These are phyloP conservation scores for Scomber colias DNA, from an alignment of 2,113 vertebrate species.

Conservation along the genomic window DNA sequence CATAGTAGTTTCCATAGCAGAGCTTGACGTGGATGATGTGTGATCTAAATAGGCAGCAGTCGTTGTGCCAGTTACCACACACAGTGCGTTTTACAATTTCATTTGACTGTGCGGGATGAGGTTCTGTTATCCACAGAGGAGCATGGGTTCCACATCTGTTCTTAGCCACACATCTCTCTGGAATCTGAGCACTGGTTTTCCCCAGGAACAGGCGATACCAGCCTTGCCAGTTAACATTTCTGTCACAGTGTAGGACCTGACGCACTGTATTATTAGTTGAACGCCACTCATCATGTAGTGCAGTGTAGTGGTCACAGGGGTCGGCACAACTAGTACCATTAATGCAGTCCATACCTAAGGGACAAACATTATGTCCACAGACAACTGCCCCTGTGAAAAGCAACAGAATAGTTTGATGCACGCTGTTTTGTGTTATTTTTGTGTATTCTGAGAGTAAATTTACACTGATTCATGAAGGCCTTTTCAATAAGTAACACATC, in stretches of 20 bases:
- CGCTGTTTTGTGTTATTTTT: neutral
- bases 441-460: neutral
- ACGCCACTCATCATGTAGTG: slow-evolving; percentile 69
- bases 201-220: slow-evolving; percentile 71
- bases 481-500: slow-evolving; percentile 12
- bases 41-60: neutral
- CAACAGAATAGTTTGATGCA: neutral
- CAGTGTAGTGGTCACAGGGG: slow-evolving; percentile 57
- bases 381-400: slow-evolving; percentile 48
- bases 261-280: slow-evolving; percentile 25
- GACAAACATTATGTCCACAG: slow-evolving; percentile 42
- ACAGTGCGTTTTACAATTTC: slow-evolving; percentile 40
- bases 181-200: slow-evolving; percentile 48
- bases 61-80: too few species aligned
- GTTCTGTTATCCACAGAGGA: slow-evolving; percentile 42
- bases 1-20: slow-evolving; percentile 63
- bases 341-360: slow-evolving; percentile 62
- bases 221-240: neutral
- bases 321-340: slow-evolving; percentile 47
- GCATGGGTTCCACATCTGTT: slow-evolving; percentile 62
- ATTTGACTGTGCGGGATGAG: slow-evolving; percentile 56
- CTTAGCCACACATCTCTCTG: slow-evolving; percentile 46
- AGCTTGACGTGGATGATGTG: slow-evolving; percentile 64
- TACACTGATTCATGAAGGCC: neutral
- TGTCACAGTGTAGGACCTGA: slow-evolving; percentile 11